phyloP scores from a whole-genome alignment of 2,888 invertebrate genomes.

The Diploptera punctata region DNA sequence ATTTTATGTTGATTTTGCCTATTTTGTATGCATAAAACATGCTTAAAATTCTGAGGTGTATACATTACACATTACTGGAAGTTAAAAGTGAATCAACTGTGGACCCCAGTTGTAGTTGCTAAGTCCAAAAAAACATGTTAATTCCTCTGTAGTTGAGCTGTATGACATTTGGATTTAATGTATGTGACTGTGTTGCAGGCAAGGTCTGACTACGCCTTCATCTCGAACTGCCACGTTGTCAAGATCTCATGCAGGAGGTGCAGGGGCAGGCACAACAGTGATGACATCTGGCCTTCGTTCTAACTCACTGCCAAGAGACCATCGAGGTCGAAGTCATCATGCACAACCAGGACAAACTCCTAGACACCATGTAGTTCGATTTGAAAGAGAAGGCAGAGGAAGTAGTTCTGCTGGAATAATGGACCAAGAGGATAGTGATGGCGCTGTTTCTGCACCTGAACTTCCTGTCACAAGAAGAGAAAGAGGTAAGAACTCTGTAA shows the following conservation, averaged over 20 bases:
- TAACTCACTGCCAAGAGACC: constrained; percentile 53
- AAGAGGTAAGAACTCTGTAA: constrained; percentile 62
- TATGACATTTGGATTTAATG: no score
- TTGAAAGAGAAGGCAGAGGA: constrained; percentile 50
- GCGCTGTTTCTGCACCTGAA: constrained; percentile 82
- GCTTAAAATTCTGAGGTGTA: no score
- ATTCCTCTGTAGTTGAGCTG: no score
- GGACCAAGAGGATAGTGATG: constrained; percentile 80
- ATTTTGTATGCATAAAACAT: no score
- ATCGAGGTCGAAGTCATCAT: constrained; percentile 38
- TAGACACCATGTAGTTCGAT: constrained; percentile 49
- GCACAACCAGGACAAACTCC: constrained; percentile 23
- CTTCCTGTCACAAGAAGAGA: constrained; percentile 71
- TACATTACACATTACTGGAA: no score
- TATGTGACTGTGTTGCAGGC: constrained; percentile 23
- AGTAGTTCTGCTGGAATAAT: constrained; percentile 51
- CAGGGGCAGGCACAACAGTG: not conserved
- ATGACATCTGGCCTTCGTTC: constrained; percentile 36
- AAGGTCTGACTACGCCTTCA: constrained; percentile 35
- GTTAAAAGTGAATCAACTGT: not conserved
- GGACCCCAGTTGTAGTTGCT: not conserved
- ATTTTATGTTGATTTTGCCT: no score
- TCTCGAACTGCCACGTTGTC: constrained; percentile 38
- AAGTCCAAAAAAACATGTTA: no score
- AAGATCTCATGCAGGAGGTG: constrained; percentile 31